A percentile compares a stretch with the other conserved stretches of the same genome.
phyloP scores from a whole-genome alignment of 2,797 vertebrate genomes.

The Coregonus suidteri region DNA sequence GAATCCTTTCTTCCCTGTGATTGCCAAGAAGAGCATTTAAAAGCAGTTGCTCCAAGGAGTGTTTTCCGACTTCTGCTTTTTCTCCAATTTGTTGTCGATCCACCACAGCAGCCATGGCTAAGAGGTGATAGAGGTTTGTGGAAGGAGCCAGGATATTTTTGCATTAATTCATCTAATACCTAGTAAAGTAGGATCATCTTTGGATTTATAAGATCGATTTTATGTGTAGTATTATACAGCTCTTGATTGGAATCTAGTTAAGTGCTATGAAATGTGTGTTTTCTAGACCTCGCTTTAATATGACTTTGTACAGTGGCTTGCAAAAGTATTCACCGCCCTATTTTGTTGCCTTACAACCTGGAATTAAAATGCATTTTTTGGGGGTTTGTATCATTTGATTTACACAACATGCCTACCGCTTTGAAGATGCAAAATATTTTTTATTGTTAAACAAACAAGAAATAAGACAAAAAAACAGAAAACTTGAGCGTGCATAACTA shows the following conservation, averaged over 20 bases:
- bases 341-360: too few relatives aligned
- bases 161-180: not conserved
- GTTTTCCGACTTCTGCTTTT: constrained; percentile 19
- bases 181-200: not conserved
- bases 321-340: too few relatives aligned
- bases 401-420: too few relatives aligned
- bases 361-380: too few relatives aligned
- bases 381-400: too few relatives aligned
- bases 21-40: constrained; percentile 61
- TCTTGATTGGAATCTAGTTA: not conserved
- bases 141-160: not conserved
- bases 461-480: too few relatives aligned
- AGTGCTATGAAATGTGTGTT: not conserved
- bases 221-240: not conserved
- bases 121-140: not conserved
- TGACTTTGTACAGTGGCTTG: not conserved
- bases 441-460: too few relatives aligned
- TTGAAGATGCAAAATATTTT: too few relatives aligned
- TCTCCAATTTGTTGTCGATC: not conserved
- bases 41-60: constrained; percentile 48
- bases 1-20: constrained; percentile 62
- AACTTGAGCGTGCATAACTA: too few relatives aligned
- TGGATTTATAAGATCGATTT: not conserved
- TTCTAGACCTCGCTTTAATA: not conserved
- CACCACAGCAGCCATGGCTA: not conserved